Evolutionary conservation across 2,888 invertebrate species (phyloP).

Genomic region (Drosophila bunnanda): DNA sequence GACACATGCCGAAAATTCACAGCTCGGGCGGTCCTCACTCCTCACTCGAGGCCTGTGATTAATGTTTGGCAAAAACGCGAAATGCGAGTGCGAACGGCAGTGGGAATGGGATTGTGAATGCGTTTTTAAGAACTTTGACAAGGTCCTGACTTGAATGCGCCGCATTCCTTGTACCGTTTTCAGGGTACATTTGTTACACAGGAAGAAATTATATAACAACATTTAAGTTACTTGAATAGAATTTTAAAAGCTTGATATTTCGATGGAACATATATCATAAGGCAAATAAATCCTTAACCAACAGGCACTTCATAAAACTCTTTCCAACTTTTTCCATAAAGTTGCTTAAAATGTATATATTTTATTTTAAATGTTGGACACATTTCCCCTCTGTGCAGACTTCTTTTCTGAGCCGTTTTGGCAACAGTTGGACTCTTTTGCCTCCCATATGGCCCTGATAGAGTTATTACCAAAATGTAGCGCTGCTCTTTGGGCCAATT

Average conservation of each 20-base stretch:
- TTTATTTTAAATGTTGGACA: too few relatives aligned
- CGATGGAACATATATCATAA: too few relatives aligned
- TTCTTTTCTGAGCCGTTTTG: constrained; percentile 38
- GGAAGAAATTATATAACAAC: not conserved
- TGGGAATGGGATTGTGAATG: constrained; percentile 68
- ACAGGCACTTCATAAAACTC: not conserved
- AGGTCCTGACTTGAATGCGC: constrained; percentile 72
- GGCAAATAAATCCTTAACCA: too few relatives aligned
- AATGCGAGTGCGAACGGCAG: constrained; percentile 47
- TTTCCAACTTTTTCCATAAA: too few relatives aligned
- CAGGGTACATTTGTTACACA: constrained; percentile 59
- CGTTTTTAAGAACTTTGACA: constrained; percentile 79
- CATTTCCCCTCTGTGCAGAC: constrained; percentile 15
- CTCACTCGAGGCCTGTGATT: constrained; percentile 69
- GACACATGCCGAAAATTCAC: constrained; percentile 78
- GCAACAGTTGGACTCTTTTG: constrained; percentile 67
- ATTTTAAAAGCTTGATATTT: not conserved
- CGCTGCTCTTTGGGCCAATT: constrained; percentile 46
- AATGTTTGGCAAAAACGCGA: constrained; percentile 81
- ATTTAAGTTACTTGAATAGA: not conserved
- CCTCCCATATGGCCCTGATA: constrained; percentile 84
- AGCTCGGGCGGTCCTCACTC: constrained; percentile 66
- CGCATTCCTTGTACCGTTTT: constrained; percentile 59
- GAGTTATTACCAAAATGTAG: constrained; percentile 84
- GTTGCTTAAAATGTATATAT: not conserved